phyloP scores from a whole-genome alignment of 2,888 invertebrate species.

The Syritta pipiens region DNA sequence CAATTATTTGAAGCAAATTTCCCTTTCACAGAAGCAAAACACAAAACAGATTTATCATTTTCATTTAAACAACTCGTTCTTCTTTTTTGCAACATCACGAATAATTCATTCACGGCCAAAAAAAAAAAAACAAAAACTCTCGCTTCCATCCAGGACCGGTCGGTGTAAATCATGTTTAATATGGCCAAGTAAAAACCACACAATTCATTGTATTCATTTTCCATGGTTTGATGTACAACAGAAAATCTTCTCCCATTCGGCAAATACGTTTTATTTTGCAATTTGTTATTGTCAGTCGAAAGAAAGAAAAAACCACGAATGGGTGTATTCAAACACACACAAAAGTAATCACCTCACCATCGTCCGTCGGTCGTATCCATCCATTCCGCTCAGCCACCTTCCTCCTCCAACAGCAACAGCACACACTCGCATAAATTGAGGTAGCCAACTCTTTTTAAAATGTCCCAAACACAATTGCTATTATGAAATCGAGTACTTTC shows the following conservation, averaged over 20 bases:
- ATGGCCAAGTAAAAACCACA: constrained; percentile 8
- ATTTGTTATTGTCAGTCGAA: constrained; percentile 29
- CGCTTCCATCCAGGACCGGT: constrained; percentile 20
- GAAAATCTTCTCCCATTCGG: constrained; percentile 1
- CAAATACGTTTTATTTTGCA: constrained; percentile 18
- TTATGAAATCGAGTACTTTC: constrained; percentile 35
- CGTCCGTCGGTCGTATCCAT: too few relatives aligned
- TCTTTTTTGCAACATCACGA: neutral
- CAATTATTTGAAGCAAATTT: neutral
- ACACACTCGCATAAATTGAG: too few relatives aligned
- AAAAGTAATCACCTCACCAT: constrained; percentile 12
- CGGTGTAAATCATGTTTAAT: constrained; percentile 2
- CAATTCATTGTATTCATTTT: constrained; percentile 30
- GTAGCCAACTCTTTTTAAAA: constrained; percentile 9
- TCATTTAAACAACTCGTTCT: neutral
- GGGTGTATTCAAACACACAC: neutral
- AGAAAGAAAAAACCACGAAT: neutral
- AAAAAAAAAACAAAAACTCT: constrained; percentile 13
- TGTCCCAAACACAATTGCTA: constrained; percentile 13
- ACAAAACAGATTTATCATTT: constrained; percentile 9
- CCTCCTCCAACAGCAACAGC: too few relatives aligned
- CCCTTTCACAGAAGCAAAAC: constrained; percentile 1
- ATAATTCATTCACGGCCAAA: constrained; percentile 9
- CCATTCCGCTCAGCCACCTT: too few relatives aligned
- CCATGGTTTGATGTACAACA: constrained; percentile 13